Conservation (phyloP, 2,888 invertebrate species). For the Andrena praecox region DNA sequence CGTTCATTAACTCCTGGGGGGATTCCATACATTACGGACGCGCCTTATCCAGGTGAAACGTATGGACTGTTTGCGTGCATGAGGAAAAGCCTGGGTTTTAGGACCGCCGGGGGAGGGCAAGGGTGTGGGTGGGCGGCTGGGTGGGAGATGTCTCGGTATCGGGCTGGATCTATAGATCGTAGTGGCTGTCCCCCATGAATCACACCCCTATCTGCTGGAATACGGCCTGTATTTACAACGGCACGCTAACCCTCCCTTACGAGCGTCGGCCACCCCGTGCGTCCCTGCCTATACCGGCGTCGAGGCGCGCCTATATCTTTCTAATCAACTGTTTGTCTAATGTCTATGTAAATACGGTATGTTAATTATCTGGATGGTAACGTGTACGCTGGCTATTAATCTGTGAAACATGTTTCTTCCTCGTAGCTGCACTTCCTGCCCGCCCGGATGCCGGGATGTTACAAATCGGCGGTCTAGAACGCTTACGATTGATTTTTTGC, state of each 20-base stretch:
- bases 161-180: conserved; percentile 81
- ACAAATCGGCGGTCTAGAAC: conserved; percentile 47
- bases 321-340: conserved; percentile 84
- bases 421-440: conserved; percentile 61
- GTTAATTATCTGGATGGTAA: conserved; percentile 82
- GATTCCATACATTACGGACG: conserved; percentile 77
- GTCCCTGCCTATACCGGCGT: conserved; percentile 38
- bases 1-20: conserved; percentile 72
- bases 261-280: conserved; percentile 33
- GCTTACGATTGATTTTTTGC: conserved; percentile 38
- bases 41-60: conserved; percentile 78
- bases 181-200: conserved; percentile 82
- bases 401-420: conserved; percentile 75
- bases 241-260: conserved; percentile 78
- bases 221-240: conserved; percentile 80
- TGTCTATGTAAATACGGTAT: conserved; percentile 84
- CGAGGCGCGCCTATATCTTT: conserved; percentile 79
- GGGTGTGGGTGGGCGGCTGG: conserved; percentile 24
- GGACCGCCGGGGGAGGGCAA: conserved; percentile 45
- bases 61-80: conserved; percentile 82
- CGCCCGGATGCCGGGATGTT: conserved; percentile 31
- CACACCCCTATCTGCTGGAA: conserved; percentile 81
- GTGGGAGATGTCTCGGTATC: conserved; percentile 80
- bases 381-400: conserved; percentile 80
- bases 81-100: conserved; percentile 64